phyloP scores from a whole-genome alignment of 2,797 vertebrate genomes.

The Macrochelys suwanniensis region DNA sequence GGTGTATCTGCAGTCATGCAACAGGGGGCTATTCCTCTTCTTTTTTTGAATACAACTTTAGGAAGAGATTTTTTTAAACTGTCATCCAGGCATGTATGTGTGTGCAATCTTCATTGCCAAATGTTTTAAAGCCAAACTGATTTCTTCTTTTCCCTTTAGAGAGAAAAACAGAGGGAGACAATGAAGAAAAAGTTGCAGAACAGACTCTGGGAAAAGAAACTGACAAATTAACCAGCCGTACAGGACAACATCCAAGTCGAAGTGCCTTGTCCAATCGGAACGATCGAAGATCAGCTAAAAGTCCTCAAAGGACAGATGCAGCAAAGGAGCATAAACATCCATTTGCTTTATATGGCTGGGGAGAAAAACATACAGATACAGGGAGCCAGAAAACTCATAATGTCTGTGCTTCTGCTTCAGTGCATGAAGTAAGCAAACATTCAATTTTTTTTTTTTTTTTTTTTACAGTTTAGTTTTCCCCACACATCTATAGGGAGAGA shows the following conservation, averaged over 20 bases:
- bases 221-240: background rate
- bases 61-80: background rate
- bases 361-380: slow-evolving; percentile 89
- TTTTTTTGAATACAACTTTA: background rate
- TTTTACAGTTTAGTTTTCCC: background rate
- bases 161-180: slow-evolving; percentile 60
- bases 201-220: slow-evolving; percentile 43
- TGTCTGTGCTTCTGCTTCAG: slow-evolving; percentile 88
- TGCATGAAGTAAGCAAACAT: slow-evolving; percentile 84
- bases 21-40: background rate
- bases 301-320: slow-evolving; percentile 76
- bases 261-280: slow-evolving; percentile 79
- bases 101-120: background rate
- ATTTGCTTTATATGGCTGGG: slow-evolving; percentile 93
- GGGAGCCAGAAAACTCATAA: slow-evolving; percentile 93
- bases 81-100: background rate
- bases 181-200: slow-evolving; percentile 58
- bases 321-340: slow-evolving; percentile 88
- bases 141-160: slow-evolving; percentile 18
- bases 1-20: slow-evolving; percentile 4
- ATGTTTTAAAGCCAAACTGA: background rate
- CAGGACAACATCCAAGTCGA: slow-evolving; percentile 58
- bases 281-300: slow-evolving; percentile 77
- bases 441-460: no score
- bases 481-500: background rate